Evolutionary conservation across 1,140 invertebrate species (phyloP).

Genomic region (Chironomus tepperi): DNA sequence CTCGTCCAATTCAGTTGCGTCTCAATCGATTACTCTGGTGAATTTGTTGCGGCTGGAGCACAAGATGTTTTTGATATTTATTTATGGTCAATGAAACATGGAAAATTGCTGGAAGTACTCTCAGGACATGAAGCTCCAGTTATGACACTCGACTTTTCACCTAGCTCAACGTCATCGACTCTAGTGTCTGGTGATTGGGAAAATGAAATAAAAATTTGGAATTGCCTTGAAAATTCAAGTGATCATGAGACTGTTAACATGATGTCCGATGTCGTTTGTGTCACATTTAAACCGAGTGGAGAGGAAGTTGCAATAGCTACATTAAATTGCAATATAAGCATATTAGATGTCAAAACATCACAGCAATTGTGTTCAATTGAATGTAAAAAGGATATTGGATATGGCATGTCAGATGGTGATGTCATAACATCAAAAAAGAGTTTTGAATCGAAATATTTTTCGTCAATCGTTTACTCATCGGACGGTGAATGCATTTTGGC

Average conservation of each 20-base stretch:
- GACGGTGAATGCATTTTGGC: slow-evolving; percentile 85
- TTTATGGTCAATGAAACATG: slow-evolving; percentile 91
- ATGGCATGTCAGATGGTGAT: slow-evolving; percentile 72
- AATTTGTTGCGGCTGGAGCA: slow-evolving; percentile 87
- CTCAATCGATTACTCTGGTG: slow-evolving; percentile 77
- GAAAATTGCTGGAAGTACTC: slow-evolving; percentile 80
- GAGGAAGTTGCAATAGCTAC: slow-evolving; percentile 82
- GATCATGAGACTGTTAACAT: slow-evolving; percentile 76
- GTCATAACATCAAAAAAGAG: slow-evolving; percentile 79
- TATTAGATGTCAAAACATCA: slow-evolving; percentile 67
- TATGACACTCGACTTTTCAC: slow-evolving; percentile 70
- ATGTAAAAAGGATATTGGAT: slow-evolving; percentile 79
- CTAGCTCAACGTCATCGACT: slow-evolving; percentile 56
- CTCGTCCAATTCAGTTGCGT: slow-evolving; percentile 90
- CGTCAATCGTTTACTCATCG: slow-evolving; percentile 80
- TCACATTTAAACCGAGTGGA: slow-evolving; percentile 81
- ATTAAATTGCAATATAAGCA: slow-evolving; percentile 77
- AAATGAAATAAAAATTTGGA: slow-evolving; percentile 86
- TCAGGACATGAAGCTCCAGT: slow-evolving; percentile 90
- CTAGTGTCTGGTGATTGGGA: slow-evolving; percentile 91
- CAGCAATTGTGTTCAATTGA: slow-evolving; percentile 72
- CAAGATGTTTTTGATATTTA: slow-evolving; percentile 92
- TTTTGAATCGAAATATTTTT: slow-evolving; percentile 75
- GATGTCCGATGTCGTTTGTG: slow-evolving; percentile 70
- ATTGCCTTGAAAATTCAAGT: slow-evolving; percentile 66